Percentiles rank a stretch among this genome's conserved stretches.
phyloP scores from a whole-genome alignment of 1,140 invertebrate genomes.

The Drosophila pseudoananassae region DNA sequence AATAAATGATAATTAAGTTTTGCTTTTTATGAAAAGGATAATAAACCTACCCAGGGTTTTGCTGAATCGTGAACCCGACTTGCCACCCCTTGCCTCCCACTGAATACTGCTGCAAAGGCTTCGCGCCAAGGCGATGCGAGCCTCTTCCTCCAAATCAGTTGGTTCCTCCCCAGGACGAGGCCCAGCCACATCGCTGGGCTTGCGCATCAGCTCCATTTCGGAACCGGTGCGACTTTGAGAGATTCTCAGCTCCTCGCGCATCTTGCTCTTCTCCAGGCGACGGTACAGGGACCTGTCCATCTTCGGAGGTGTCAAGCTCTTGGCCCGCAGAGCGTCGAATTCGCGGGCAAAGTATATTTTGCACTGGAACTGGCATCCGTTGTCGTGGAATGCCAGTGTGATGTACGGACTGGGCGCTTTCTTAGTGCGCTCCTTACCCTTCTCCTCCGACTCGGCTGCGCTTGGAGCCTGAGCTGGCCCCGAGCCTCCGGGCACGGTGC shows the following conservation, averaged over 20 bases:
- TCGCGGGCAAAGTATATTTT: conserved; percentile 94
- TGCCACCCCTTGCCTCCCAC: conserved; percentile 98
- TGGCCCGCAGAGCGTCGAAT: conserved; percentile 90
- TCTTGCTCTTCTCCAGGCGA: conserved; percentile 72
- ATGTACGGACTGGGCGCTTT: conserved; percentile 86
- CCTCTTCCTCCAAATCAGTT: conserved; percentile 60
- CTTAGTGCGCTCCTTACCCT: conserved; percentile 52
- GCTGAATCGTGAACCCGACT: conserved; percentile 97
- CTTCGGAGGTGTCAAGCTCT: conserved; percentile 65
- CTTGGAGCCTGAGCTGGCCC: not conserved
- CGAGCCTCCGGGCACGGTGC: not conserved
- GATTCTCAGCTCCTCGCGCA: conserved; percentile 79
- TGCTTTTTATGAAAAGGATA: not conserved
- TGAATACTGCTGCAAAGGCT: conserved; percentile 95
- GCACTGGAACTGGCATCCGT: conserved; percentile 91
- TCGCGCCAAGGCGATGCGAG: conserved; percentile 87
- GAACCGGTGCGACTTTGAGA: conserved; percentile 74
- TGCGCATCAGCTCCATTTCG: conserved; percentile 76
- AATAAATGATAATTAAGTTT: conserved; percentile 3
- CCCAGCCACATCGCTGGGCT: conserved; percentile 59
- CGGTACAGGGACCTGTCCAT: conserved; percentile 68
- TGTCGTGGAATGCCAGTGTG: conserved; percentile 88
- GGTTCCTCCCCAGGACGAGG: conserved; percentile 22
- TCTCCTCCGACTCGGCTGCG: conserved; percentile 43
- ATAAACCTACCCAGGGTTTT: conserved; percentile 90